Evolutionary conservation across 2,797 vertebrate species (phyloP).

Genomic region (Acrossocheilus fasciatus): DNA sequence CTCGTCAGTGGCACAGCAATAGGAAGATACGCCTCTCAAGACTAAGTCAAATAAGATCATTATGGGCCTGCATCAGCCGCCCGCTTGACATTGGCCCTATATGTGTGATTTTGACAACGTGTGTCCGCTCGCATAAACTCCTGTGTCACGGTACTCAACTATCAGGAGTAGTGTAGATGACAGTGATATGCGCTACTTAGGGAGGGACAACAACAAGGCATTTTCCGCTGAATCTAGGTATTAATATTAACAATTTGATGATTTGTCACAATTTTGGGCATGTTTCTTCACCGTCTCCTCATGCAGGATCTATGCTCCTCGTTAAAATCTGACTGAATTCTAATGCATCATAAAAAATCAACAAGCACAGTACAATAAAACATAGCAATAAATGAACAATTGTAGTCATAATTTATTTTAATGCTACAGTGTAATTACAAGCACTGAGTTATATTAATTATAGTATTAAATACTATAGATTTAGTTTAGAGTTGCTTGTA

Average conservation of each 20-base stretch:
- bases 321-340: neutral
- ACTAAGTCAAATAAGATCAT: slow-evolving; percentile 39
- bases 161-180: neutral
- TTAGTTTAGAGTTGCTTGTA: neutral
- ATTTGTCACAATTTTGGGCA: neutral
- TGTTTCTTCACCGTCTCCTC: neutral
- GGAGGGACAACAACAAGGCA: neutral
- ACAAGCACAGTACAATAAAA: neutral
- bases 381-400: neutral
- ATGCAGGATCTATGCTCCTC: neutral
- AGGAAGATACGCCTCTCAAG: slow-evolving; percentile 33
- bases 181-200: neutral
- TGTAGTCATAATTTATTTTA: neutral
- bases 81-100: neutral
- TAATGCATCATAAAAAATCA: neutral
- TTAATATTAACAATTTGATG: neutral
- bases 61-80: slow-evolving; percentile 11
- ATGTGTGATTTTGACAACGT: neutral
- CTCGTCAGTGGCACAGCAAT: slow-evolving; percentile 26
- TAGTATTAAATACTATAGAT: neutral
- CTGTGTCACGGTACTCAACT: neutral
- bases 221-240: neutral
- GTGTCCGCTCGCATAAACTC: neutral
- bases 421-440: neutral
- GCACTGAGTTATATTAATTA: neutral